Base-by-base conservation (phyloP, 1,140 invertebrate species). In the Zaprionus africanus region DNA sequence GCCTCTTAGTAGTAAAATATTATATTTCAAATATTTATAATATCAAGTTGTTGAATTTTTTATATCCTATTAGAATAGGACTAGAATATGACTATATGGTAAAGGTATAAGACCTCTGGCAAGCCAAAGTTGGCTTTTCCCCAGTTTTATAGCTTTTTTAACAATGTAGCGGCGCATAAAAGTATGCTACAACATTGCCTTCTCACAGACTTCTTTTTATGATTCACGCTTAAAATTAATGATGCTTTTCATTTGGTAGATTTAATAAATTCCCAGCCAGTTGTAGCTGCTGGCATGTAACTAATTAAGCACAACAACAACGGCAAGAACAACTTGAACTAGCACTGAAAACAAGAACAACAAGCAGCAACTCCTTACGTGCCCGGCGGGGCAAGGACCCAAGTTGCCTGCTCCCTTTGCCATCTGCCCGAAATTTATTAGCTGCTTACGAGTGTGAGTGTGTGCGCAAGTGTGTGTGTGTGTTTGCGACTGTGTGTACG, bases 361-460 rank as follows among this genome's bases (percentile, higher is more conserved):
- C 54, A 71, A 71, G 54, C 63, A 28, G 38, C 31, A 69, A 54
- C 46, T 65, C 41, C 56, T 36, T 65, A 59, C 46, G 31, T 71
- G 46, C 56, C 60, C 61, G n/a, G 56, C 60, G 56, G 73, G 64
- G 28, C 46, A 36, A 36, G 43, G 46, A 26, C 24, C 11, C 28
- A 60, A 65, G 54, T 59, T 71, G 31, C 31, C 68, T 61, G 56
- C 53, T 43, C 19, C 34, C 41, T 46, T 51, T 38, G 58, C 38
- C 28, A 12, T 63, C 17, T 57, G 74, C 51, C 68, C 41, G 61
- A 73, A 88, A 88, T 84, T 73, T 87, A 88, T 87, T 88, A 88
- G 80, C 84, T 86, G 79, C 49, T 70, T 81, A 78, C 65, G 65
- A 31, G 38, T 43, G 53, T 56, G 43, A 64, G 26, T 34, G 38